These are phyloP conservation scores for Cecropterus lyciades DNA, from an alignment of 1,140 invertebrate species.

Conservation along the genomic window DNA sequence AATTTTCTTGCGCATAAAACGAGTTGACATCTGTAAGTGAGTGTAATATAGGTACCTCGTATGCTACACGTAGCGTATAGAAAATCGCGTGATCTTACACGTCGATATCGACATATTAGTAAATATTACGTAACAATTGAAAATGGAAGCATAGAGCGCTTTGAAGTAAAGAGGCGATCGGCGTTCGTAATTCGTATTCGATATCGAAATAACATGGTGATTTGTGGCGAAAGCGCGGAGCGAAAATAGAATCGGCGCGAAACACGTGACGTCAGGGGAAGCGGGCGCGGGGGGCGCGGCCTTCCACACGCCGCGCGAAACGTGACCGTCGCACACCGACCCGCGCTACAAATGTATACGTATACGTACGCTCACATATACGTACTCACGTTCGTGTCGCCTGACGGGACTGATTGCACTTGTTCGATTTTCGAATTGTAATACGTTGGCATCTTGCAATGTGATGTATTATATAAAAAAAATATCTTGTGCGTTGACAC, in stretches of 20 bases:
- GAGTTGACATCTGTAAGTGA: too few species aligned
- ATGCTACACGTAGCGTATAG: too few species aligned
- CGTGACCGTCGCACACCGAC: constrained; percentile 64
- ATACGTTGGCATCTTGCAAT: neutral
- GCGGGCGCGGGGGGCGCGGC: constrained; percentile 46
- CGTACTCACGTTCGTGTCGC: constrained; percentile 56
- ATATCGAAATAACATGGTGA: constrained; percentile 24
- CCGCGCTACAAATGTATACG: constrained; percentile 6
- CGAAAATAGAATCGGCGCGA: constrained; percentile 60
- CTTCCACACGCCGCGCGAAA: constrained; percentile 74
- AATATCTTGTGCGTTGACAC: too few species aligned
- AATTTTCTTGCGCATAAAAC: too few species aligned
- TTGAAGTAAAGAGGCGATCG: neutral
- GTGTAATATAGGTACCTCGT: too few species aligned
- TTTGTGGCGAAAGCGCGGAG: constrained; percentile 60
- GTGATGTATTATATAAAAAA: too few species aligned
- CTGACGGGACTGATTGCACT: constrained; percentile 39
- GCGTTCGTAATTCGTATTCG: constrained; percentile 5
- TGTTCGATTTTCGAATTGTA: neutral
- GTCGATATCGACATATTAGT: too few species aligned
- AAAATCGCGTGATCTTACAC: too few species aligned
- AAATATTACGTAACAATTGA: neutral
- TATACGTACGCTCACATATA: constrained; percentile 29
- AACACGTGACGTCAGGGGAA: constrained; percentile 58
- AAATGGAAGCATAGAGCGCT: neutral